Percentiles rank a stretch among this genome's conserved stretches.
phyloP scores from a whole-genome alignment of 2,888 invertebrate genomes.

The Drosophila tanythrix region DNA sequence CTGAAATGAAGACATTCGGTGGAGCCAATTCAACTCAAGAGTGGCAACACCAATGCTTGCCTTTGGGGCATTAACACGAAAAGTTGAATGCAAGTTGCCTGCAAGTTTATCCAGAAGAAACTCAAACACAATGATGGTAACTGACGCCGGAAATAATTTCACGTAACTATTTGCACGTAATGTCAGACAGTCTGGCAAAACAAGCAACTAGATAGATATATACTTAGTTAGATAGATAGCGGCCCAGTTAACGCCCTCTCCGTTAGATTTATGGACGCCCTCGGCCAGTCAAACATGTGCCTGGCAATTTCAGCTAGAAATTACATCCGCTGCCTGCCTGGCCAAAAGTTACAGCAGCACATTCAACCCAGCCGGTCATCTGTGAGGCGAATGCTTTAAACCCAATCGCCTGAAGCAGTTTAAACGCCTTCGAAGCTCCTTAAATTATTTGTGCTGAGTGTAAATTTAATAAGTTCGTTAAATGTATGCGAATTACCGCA shows the following conservation, averaged over 20 bases:
- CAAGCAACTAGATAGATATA: slow-evolving; percentile 18
- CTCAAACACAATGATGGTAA: slow-evolving; percentile 65
- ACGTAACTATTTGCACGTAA: slow-evolving; percentile 76
- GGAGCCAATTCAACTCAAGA: slow-evolving; percentile 6
- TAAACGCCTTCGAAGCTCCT: slow-evolving; percentile 18
- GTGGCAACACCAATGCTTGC: slow-evolving; percentile 15
- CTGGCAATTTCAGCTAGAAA: slow-evolving; percentile 63
- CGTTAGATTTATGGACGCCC: slow-evolving; percentile 60
- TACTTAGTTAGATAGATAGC: slow-evolving; percentile 27
- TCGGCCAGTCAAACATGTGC: slow-evolving; percentile 55
- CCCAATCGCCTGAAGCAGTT: slow-evolving; percentile 1
- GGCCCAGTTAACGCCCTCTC: slow-evolving; percentile 51
- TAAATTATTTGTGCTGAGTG: slow-evolving; percentile 11
- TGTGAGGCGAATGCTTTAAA: slow-evolving; percentile 20
- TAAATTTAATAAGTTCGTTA: slow-evolving; percentile 50
- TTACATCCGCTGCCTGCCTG: slow-evolving; percentile 60
- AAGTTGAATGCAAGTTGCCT: slow-evolving; percentile 63
- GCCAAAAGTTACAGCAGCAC: slow-evolving; percentile 22
- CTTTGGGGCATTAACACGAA: slow-evolving; percentile 38
- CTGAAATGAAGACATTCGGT: slow-evolving; percentile 10
- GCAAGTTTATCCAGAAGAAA: slow-evolving; percentile 51
- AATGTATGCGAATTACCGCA: slow-evolving; percentile 42
- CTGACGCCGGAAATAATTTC: slow-evolving; percentile 75
- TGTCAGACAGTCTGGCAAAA: slow-evolving; percentile 28
- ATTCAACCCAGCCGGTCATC: background rate